Base-by-base conservation (phyloP, 2,113 vertebrate species). In the Tautogolabrus adspersus region DNA sequence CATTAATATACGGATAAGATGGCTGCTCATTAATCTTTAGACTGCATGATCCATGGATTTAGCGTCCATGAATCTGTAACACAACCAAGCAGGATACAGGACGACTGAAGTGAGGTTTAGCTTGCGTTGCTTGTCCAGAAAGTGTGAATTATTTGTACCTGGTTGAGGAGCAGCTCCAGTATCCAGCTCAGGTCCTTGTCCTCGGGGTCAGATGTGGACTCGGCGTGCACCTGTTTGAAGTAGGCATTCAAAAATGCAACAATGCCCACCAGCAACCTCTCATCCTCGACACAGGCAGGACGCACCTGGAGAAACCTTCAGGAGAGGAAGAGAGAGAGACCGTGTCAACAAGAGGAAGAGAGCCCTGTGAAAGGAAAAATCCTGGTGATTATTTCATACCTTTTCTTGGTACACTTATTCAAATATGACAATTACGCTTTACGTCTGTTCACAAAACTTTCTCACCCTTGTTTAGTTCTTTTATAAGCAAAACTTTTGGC, bases 281-380 rank as follows among this genome's bases (percentile, higher is more conserved):
- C 96, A 87, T 99, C 98, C 75, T 99, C 96, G 7, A 71, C 75
- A 79, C 95, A 96, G 62, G 96, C 95, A 83, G 98, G 97, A 88
- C 94, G 94, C 63, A 99, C 97, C 85, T 96, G 96, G 55, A 99
- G 91, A 95, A 99, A 99, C 88, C 98, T 99, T 83, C 19, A 81
- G 75, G 58, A 58, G 80, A 77, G 6, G 59, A 66, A 66, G 63
- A 71, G 44, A 44, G 30, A 59, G 47, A 70, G 63, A 30, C 22
- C 2, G 40, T 57, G 65, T 75, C 65, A 64, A 55, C 26, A 40
- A 51, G 23, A 76, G 22, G 26, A 55, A 55, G 30, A 66, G 49
- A 58, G 34, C 34, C 21, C 15, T 19, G 18, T 19, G 47, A 49
- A 18, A 49, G 47, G 44, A 46, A 49, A 4, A 18, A 49, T 6